Base-by-base conservation (phyloP, 2,888 invertebrate genomes). In the Ochropleura plecta region DNA sequence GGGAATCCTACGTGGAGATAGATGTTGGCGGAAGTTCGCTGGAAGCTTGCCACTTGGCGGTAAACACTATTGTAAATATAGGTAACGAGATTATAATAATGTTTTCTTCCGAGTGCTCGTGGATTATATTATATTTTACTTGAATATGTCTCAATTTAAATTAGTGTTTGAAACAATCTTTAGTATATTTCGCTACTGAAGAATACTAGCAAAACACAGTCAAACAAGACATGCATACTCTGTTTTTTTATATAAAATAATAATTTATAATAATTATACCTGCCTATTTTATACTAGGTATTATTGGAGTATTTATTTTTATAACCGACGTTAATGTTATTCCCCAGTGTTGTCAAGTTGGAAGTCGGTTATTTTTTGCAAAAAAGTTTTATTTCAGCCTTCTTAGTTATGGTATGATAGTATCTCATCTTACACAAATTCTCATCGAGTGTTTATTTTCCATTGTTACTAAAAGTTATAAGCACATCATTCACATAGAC, bases 41-140 rank as follows among this genome's bases (percentile, higher is more conserved):
- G 92, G 92, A 92, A 79, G 70, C 76, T 81, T 92, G 92, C 92
- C 92, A 93, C 89, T 91, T 92, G 91, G 92, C 91, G 78, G 78
- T 88, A 88, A 85, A 76, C 81, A 64, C 79, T 78, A 76, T 77
- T 74, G 83, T 84, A 81, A 76, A 84, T 82, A 82, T 83, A 84
- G 72, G 78, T 73, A 79, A 77, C 74, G 63, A 79, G 44, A 81
- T 78, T 66, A 85, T 79, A 73, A 70, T 70, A 74, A 67, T 20
- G 42, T 60, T 55, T 53, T 40, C 40, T 84, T 73, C 66, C 63
- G 55, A 67, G 20, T 53, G 18, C 40, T 12, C 16, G 8, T 10
- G 14, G 7, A 57, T 60, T 55, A 16, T 69, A 12, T 63, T 46
- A 44, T 18, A 49, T 44, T 55, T 44, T 49, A 46, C 16, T 18